These are phyloP conservation scores for Latheticus oryzae DNA, from an alignment of 2,888 invertebrate species.

Conservation along the genomic window DNA sequence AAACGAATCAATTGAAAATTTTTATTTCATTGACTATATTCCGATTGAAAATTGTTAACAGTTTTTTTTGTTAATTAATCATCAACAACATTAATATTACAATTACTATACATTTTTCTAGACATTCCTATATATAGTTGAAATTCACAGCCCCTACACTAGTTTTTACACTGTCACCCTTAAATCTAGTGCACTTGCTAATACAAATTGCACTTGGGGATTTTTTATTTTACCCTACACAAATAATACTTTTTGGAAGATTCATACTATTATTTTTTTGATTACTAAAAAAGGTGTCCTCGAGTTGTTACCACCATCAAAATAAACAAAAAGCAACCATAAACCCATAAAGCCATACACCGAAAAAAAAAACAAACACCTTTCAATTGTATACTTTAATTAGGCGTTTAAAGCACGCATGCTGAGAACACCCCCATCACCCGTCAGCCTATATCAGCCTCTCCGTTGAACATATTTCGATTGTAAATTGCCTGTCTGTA, in stretches of 20 bases:
- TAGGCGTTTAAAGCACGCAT: constrained; percentile 74
- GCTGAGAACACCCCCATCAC: constrained; percentile 86
- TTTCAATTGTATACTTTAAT: constrained; percentile 1
- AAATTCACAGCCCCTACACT: constrained; percentile 59
- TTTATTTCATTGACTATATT: constrained; percentile 46
- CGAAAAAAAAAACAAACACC: constrained; percentile 7
- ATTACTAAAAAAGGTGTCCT: constrained; percentile 26
- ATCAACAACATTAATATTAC: constrained; percentile 24
- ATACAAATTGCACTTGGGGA: constrained; percentile 29
- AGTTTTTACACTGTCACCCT: constrained; percentile 49
- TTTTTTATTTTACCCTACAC: too few relatives aligned
- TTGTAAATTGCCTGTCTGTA: constrained; percentile 77
- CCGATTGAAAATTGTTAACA: constrained; percentile 29
- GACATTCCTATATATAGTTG: constrained; percentile 8
- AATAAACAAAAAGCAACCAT: background rate
- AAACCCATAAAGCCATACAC: constrained; percentile 13
- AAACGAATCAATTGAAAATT: constrained; percentile 56
- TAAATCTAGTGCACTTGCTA: constrained; percentile 33
- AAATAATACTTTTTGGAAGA: constrained; percentile 30
- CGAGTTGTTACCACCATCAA: constrained; percentile 12
- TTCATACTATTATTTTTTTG: constrained; percentile 4
- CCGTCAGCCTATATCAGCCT: constrained; percentile 76
- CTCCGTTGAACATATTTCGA: constrained; percentile 71
- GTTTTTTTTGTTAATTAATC: too few relatives aligned
- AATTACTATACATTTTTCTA: constrained; percentile 32